Evolutionary conservation across 53 echinoderm and acorn worm genomes (phyloP), one percentile per base, ranked within the genome.

Genomic region (Arbacia lixula): DNA sequence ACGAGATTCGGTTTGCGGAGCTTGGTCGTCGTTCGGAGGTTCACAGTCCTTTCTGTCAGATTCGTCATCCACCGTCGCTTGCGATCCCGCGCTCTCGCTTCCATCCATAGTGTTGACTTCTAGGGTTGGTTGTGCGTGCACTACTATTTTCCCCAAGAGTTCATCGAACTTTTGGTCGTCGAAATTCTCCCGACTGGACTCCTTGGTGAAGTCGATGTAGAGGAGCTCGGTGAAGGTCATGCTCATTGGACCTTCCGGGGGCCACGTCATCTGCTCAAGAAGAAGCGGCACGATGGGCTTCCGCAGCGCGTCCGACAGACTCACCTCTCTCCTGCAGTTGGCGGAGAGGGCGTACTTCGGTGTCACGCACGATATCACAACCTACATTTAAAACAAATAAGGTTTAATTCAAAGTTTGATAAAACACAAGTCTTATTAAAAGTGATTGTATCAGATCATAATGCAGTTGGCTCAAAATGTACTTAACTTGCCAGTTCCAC

Each of bases 231-330:
- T 87, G 60, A 95, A 92, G 38, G 95, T 90, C 92, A 95, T 95
- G 71, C 92, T 92, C 95, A 95, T 95, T 57, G 95, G 95, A 5
- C 95, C 95, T 64, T 90, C 90, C 8, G 92, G 95, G 6, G 95
- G 92, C 95, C 95, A 95, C 12, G 92, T 77, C 89, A 92, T 92
- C 11, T 78, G 37, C 31, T 85, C 62, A 56, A 95, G 62, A 49
- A 95, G 71, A 1, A 95, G 60, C 20, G 92, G 95, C 12, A 95
- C 90, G 87, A 95, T 89, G 26, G 95, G 95, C 68, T 92, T 92
- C 3, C 88, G 87, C 11, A 95, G 90, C 22, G 88, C 90, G 74
- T 95, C 95, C 32, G 95, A 87, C 24, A 95, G 90, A 52, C 95
- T 92, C 6, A 95, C 90, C 58, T 95, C 95, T 19, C 95, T 83